These are phyloP conservation scores for Agrotis exclamationis DNA, from an alignment of 2,888 invertebrate genomes.

Conservation along the genomic window DNA sequence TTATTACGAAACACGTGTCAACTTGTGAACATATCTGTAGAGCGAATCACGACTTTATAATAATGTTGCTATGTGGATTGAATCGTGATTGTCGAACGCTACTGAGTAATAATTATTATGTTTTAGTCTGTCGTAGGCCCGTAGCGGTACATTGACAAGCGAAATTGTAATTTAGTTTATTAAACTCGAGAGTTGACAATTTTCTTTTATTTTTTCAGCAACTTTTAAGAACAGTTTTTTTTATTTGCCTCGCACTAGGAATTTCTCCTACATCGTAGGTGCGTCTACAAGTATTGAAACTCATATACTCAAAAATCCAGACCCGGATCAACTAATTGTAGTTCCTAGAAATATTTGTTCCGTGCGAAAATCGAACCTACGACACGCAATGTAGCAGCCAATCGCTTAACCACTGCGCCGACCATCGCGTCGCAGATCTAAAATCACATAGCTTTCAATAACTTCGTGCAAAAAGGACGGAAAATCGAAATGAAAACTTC, in stretches of 20 bases:
- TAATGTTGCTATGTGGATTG: slow-evolving; percentile 40
- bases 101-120: slow-evolving; percentile 19
- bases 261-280: no score
- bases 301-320: no score
- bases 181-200: not conserved
- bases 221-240: no score
- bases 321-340: no score
- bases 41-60: slow-evolving; percentile 20
- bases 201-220: no score
- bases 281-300: no score
- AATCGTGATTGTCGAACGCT: slow-evolving; percentile 8
- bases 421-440: no score
- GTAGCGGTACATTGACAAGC: not conserved
- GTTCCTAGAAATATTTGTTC: no score
- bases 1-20: slow-evolving; percentile 19
- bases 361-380: no score
- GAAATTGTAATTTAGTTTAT: not conserved
- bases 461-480: not conserved
- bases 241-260: no score
- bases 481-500: not conserved
- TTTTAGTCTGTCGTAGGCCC: not conserved
- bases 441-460: not conserved
- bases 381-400: no score
- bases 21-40: slow-evolving; percentile 3
- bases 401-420: no score